Conservation (phyloP, 2,797 vertebrate species). For the Gallinago nigripennis region DNA sequence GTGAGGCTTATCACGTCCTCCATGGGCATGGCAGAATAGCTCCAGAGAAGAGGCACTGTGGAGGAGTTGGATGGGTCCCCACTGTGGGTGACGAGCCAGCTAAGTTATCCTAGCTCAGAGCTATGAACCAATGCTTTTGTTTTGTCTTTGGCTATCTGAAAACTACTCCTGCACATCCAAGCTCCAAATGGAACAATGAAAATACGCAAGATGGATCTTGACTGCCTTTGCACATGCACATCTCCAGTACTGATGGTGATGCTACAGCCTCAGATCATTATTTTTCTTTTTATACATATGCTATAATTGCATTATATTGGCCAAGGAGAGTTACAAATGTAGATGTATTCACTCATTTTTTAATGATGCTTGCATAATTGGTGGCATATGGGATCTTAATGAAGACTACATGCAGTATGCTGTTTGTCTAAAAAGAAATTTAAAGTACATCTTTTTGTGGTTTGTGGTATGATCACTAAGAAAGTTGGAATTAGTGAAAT, state of each 20-base stretch:
- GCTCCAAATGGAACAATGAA: neutral
- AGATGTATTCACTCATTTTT: neutral
- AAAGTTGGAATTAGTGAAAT: neutral
- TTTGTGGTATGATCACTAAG: neutral
- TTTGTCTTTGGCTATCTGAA: neutral
- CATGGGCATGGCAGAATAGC: neutral
- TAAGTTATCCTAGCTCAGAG: neutral
- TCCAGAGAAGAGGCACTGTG: rapidly evolving
- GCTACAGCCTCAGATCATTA: neutral
- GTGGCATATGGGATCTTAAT: neutral
- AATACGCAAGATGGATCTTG: neutral
- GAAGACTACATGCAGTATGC: neutral
- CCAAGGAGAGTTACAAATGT: neutral
- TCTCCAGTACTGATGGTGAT: neutral
- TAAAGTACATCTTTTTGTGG: neutral
- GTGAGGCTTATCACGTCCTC: neutral
- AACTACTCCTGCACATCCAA: neutral
- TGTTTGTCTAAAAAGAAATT: neutral
- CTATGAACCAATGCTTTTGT: neutral
- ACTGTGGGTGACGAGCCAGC: neutral
- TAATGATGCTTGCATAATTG: neutral
- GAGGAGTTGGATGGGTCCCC: neutral
- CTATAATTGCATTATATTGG: neutral
- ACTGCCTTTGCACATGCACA: neutral
- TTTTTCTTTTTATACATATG: neutral